A percentile compares a stretch with the other conserved stretches of the same genome.
These are phyloP conservation scores for Philopotamus ludificatus DNA, from an alignment of 1,140 invertebrate genomes.

Conservation along the genomic window DNA sequence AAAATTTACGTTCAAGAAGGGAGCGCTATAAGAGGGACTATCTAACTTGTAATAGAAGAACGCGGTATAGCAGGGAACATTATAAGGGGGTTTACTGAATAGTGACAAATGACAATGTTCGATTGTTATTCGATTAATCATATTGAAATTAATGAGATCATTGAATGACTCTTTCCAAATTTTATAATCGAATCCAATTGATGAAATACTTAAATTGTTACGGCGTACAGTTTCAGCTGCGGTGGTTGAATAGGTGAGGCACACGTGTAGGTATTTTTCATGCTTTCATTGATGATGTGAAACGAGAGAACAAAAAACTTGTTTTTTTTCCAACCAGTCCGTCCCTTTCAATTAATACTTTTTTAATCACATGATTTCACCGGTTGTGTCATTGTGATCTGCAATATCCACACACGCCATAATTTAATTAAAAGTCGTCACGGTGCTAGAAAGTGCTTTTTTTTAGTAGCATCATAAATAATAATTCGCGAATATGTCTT, in stretches of 20 bases:
- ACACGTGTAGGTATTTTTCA: slow-evolving; percentile 16
- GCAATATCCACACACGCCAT: too few species aligned
- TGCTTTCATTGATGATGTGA: slow-evolving; percentile 29
- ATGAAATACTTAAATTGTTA: not conserved
- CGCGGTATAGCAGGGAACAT: too few species aligned
- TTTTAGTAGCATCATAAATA: too few species aligned
- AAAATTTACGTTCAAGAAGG: too few species aligned
- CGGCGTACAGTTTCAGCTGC: not conserved
- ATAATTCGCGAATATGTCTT: too few species aligned
- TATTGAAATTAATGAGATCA: not conserved
- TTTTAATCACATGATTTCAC: slow-evolving; percentile 2
- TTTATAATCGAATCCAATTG: not conserved
- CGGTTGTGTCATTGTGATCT: not conserved
- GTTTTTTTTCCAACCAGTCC: not conserved
- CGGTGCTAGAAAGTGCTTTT: not conserved
- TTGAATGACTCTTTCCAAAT: not conserved
- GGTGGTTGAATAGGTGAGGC: not conserved
- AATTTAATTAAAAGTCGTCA: not conserved
- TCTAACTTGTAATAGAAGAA: too few species aligned
- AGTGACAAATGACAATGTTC: not conserved
- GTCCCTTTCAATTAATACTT: not conserved
- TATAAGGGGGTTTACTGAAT: not conserved
- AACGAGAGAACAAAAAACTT: slow-evolving; percentile 22
- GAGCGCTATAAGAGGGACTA: too few species aligned
- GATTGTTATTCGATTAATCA: not conserved